Percentiles rank a stretch among this genome's conserved stretches.
phyloP scores from a whole-genome alignment of 2,888 invertebrate genomes.

The Habroteleia sp. region DNA sequence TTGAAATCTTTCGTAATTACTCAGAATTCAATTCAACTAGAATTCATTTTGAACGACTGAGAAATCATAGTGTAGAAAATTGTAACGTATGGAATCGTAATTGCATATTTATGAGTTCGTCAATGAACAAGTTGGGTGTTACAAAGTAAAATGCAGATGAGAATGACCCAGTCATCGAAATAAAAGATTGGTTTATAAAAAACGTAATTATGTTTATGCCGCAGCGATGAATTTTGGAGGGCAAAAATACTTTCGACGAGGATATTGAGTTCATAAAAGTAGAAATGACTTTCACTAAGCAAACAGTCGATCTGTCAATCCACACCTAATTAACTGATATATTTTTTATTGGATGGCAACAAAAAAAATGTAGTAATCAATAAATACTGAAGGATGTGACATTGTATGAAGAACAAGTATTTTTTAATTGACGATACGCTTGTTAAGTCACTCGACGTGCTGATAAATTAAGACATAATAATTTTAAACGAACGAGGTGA shows the following conservation, averaged over 20 bases:
- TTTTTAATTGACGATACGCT: conserved; percentile 41
- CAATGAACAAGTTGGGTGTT: conserved; percentile 48
- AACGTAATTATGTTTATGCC: conserved; percentile 16
- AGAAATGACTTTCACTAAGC: conserved; percentile 36
- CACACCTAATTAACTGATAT: conserved; percentile 40
- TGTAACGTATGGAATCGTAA: conserved; percentile 51
- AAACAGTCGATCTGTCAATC: conserved; percentile 33
- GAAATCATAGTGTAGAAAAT: conserved; percentile 49
- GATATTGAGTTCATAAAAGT: conserved; percentile 6
- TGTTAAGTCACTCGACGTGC: conserved; percentile 42
- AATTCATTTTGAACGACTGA: conserved; percentile 41
- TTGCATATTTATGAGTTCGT: conserved; percentile 56
- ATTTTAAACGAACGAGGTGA: conserved; percentile 34
- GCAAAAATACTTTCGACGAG: too few species aligned
- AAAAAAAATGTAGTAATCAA: conserved; percentile 42
- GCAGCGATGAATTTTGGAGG: conserved; percentile 3
- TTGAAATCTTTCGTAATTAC: conserved; percentile 56
- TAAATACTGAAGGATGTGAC: conserved; percentile 41
- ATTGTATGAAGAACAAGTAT: conserved; percentile 30
- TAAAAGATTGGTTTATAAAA: conserved; percentile 47
- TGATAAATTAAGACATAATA: conserved; percentile 35
- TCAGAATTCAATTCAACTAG: conserved; percentile 51
- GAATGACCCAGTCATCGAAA: conserved; percentile 54
- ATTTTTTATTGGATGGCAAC: conserved; percentile 3
- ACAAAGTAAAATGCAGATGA: conserved; percentile 58